These are phyloP conservation scores for Characodon lateralis DNA, from an alignment of 2,797 vertebrate species.

Conservation along the genomic window DNA sequence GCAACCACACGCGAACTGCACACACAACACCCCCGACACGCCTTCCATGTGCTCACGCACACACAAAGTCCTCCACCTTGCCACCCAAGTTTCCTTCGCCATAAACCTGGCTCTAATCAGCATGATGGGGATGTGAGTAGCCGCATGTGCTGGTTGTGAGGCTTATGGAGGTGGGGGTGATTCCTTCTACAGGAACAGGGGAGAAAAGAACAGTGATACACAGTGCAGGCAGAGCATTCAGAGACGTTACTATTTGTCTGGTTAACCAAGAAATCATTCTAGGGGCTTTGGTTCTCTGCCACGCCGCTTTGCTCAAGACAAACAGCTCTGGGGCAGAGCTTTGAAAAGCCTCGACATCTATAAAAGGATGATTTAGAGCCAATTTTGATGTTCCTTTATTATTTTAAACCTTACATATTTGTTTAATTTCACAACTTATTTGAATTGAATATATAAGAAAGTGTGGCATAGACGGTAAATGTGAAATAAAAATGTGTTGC, in stretches of 20 bases:
- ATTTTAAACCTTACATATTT: conserved; percentile 28
- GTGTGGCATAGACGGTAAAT: background rate
- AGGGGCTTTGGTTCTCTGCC: conserved; percentile 66
- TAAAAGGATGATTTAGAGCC: conserved; percentile 26
- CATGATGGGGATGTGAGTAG: conserved; percentile 75
- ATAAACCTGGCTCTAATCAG: conserved; percentile 86
- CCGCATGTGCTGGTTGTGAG: conserved; percentile 66
- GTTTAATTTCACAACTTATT: conserved; percentile 22
- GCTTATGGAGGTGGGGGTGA: conserved; percentile 37
- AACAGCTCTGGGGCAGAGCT: conserved; percentile 62
- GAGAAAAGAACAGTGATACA: conserved; percentile 61
- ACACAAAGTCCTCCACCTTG: conserved; percentile 25
- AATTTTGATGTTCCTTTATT: conserved; percentile 19
- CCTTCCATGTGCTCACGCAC: conserved; percentile 20
- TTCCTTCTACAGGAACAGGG: conserved; percentile 61
- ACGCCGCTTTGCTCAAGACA: conserved; percentile 72
- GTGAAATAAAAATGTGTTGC: background rate
- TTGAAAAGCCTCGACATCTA: conserved; percentile 39
- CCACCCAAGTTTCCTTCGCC: conserved; percentile 49
- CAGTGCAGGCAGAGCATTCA: conserved; percentile 52
- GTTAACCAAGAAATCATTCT: conserved; percentile 73
- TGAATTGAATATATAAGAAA: background rate
- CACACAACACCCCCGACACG: conserved; percentile 48
- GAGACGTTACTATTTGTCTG: conserved; percentile 69
- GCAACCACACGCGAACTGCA: conserved; percentile 83